Evolutionary conservation across 2,797 vertebrate genomes (phyloP).

Genomic region (Hoplostethus mediterraneus): DNA sequence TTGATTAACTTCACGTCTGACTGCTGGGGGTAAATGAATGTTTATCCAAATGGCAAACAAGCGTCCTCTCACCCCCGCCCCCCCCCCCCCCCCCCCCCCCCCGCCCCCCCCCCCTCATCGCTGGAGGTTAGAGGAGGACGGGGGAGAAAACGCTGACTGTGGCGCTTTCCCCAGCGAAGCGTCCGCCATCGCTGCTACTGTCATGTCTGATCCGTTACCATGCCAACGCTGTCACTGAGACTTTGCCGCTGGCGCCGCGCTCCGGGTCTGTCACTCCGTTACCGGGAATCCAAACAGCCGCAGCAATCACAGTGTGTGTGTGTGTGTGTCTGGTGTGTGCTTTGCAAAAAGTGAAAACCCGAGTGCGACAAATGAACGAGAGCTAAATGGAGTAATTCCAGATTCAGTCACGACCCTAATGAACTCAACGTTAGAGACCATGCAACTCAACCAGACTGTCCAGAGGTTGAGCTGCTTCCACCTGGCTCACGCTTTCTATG

Average conservation of each 20-base stretch:
- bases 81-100: neutral
- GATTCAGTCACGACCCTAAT: constrained; percentile 11
- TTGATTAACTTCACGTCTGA: constrained; percentile 84
- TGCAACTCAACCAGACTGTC: neutral
- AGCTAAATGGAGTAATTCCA: neutral
- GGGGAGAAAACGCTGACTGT: constrained; percentile 75
- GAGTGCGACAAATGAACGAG: neutral
- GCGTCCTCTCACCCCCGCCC: constrained; percentile 23
- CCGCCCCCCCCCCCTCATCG: too few relatives aligned
- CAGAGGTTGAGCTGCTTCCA: too few relatives aligned
- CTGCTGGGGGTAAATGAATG: constrained; percentile 82
- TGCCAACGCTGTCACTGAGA: constrained; percentile 58
- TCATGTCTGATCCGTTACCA: constrained; percentile 68
- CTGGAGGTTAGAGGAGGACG: constrained; percentile 65
- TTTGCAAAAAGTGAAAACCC: constrained; percentile 1
- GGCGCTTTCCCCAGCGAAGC: constrained; percentile 45
- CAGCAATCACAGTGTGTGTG: neutral
- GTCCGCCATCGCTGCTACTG: constrained; percentile 53
- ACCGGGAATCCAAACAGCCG: neutral
- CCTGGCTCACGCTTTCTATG: too few relatives aligned
- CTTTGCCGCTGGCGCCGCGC: constrained; percentile 54
- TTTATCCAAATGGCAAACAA: constrained; percentile 82
- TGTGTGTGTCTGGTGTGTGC: too few relatives aligned
- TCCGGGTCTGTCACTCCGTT: constrained; percentile 46
- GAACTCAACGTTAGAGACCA: neutral